Evolutionary conservation across 2,797 vertebrate species (phyloP).

Genomic region (Enteromius mattozi): DNA sequence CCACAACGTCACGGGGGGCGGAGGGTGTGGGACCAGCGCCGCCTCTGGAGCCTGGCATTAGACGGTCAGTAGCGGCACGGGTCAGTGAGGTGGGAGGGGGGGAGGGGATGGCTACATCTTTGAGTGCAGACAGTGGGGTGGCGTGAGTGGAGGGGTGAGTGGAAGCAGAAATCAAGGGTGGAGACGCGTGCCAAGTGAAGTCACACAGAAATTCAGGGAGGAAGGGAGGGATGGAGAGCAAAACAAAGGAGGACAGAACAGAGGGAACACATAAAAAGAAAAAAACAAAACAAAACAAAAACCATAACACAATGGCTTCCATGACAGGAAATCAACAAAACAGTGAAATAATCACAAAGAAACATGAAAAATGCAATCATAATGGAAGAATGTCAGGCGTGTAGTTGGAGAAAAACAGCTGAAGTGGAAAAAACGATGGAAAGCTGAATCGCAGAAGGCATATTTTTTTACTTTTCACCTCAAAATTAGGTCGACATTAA

Average conservation of each 20-base stretch:
- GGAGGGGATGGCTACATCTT: constrained; percentile 96
- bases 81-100: constrained; percentile 97
- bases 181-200: constrained; percentile 68
- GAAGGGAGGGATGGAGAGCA: constrained; percentile 56
- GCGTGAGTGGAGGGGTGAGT: constrained; percentile 71
- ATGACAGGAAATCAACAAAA: constrained; percentile 80
- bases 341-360: constrained; percentile 81
- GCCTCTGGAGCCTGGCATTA: constrained; percentile 90
- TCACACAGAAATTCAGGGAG: constrained; percentile 59
- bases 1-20: constrained; percentile 93
- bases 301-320: constrained; percentile 86
- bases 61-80: constrained; percentile 99
- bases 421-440: constrained; percentile 59
- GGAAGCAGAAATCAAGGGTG: constrained; percentile 54
- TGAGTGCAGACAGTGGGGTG: constrained; percentile 78
- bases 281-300: constrained; percentile 68
- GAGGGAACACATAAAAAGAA: constrained; percentile 78
- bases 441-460: not conserved
- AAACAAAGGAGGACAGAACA: constrained; percentile 68
- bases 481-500: not conserved
- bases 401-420: constrained; percentile 71
- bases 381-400: constrained; percentile 75
- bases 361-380: constrained; percentile 70
- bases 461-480: not conserved
- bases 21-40: constrained; percentile 88